phyloP scores from a whole-genome alignment of 1,140 invertebrate genomes.

The Protaetia brevitarsis region DNA sequence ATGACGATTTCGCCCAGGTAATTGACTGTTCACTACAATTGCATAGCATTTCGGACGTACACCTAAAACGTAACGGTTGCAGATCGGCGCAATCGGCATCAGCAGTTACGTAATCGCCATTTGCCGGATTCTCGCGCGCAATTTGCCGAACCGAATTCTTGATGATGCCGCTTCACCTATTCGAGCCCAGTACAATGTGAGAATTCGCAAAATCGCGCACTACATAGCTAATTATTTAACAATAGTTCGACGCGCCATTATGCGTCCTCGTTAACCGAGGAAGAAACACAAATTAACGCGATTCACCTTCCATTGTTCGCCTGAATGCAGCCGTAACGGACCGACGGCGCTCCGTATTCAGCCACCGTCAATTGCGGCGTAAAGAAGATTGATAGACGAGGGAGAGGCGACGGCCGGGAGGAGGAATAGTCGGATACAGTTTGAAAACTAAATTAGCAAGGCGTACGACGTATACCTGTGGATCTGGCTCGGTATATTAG shows the following conservation, averaged over 20 bases:
- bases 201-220: neutral
- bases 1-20: too few relatives aligned
- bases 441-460: neutral
- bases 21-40: too few relatives aligned
- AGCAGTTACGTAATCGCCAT: too few relatives aligned
- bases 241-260: neutral
- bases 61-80: too few relatives aligned
- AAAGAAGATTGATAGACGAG: too few relatives aligned
- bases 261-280: neutral
- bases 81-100: too few relatives aligned
- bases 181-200: neutral
- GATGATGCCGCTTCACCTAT: neutral
- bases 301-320: neutral
- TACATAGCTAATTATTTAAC: neutral
- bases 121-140: too few relatives aligned
- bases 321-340: neutral
- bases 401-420: too few relatives aligned
- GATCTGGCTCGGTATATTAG: neutral
- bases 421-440: neutral
- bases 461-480: neutral
- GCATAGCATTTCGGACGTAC: too few relatives aligned
- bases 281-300: slow-evolving; percentile 1
- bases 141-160: too few relatives aligned
- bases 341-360: neutral
- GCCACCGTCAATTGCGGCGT: too few relatives aligned